These are phyloP conservation scores for Portunus trituberculatus DNA, from an alignment of 1,140 invertebrate genomes.

Conservation along the genomic window DNA sequence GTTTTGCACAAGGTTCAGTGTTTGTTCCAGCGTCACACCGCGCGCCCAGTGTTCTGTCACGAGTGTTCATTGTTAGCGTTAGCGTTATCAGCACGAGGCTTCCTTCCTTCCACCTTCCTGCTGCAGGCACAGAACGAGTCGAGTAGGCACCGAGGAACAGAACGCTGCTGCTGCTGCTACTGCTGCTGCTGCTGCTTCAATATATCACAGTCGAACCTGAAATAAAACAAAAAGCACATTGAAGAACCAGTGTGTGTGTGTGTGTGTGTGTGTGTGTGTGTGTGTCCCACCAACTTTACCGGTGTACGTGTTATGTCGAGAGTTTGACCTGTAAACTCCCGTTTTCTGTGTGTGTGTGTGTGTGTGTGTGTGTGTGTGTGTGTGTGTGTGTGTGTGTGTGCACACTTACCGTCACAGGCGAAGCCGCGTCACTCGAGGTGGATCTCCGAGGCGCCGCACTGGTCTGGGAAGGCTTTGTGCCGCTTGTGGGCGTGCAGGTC, in stretches of 20 bases:
- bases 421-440: slow-evolving; percentile 29
- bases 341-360: slow-evolving; percentile 4
- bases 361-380: slow-evolving; percentile 37
- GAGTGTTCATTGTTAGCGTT: not conserved
- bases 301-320: not conserved
- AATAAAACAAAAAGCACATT: not conserved
- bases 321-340: not conserved
- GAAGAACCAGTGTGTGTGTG: not conserved
- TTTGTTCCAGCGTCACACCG: no score
- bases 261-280: not conserved
- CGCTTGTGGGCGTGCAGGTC: slow-evolving; percentile 61
- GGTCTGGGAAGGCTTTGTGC: slow-evolving; percentile 41
- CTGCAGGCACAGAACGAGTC: not conserved
- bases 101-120: not conserved
- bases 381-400: not conserved
- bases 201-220: not conserved
- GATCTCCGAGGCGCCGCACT: not conserved
- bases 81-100: not conserved
- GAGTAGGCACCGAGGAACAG: not conserved
- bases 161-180: no score
- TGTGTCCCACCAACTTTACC: not conserved
- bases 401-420: slow-evolving; percentile 40
- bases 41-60: not conserved
- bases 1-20: not conserved
- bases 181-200: not conserved